A percentile compares a stretch with the other conserved stretches of the same genome.
Evolutionary conservation across 2,888 invertebrate genomes (phyloP).

Genomic region (Ctenicera cuprea): DNA sequence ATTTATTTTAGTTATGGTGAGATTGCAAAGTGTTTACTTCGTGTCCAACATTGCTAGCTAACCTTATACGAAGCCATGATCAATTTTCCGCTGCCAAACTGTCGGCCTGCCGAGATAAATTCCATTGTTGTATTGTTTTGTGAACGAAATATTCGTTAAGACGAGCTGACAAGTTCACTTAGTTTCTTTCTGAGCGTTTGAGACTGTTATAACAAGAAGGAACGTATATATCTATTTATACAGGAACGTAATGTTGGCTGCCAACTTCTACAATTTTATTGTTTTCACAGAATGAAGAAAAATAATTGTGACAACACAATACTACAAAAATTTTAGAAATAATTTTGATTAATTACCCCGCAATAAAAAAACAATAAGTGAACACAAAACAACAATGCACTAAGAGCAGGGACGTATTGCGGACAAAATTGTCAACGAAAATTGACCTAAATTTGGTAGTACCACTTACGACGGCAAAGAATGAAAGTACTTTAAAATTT

Average conservation of each 20-base stretch:
- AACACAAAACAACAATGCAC: too few species aligned
- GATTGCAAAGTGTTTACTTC: conserved; percentile 39
- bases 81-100: conserved; percentile 66
- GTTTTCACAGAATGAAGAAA: neutral
- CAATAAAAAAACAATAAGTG: too few species aligned
- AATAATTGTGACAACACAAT: neutral
- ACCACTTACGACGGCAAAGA: too few species aligned
- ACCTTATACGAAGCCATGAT: conserved; percentile 58
- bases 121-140: conserved; percentile 66
- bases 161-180: conserved; percentile 67
- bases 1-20: conserved; percentile 8
- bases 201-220: conserved; percentile 39
- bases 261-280: conserved; percentile 16
- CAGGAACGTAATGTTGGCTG: conserved; percentile 39
- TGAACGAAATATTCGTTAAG: conserved; percentile 66
- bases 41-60: conserved; percentile 38
- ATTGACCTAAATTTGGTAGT: too few species aligned
- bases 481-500: too few species aligned
- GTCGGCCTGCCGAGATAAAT: conserved; percentile 66
- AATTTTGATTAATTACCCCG: too few species aligned
- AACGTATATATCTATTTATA: conserved; percentile 44
- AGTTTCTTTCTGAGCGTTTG: conserved; percentile 60
- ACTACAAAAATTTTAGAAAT: too few species aligned
- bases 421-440: too few species aligned
- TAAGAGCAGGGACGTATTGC: too few species aligned